Conservation (phyloP, 2,113 vertebrate species). For the Vicugna pacos region DNA sequence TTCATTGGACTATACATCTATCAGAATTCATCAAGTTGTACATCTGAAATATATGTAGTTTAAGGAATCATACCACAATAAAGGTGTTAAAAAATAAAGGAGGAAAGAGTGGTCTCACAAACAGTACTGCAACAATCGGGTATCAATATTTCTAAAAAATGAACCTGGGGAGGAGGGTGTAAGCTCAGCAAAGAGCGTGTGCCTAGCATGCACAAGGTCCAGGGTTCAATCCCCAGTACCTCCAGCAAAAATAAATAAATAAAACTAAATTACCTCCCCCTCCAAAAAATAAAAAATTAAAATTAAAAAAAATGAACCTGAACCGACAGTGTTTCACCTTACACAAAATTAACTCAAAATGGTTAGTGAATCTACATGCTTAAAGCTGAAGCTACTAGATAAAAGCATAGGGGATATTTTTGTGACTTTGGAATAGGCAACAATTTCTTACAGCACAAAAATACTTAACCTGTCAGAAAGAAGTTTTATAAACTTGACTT, state of each 20-base stretch:
- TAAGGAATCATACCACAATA: too few relatives aligned
- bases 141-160: neutral
- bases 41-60: too few relatives aligned
- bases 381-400: neutral
- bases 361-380: neutral
- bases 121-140: neutral
- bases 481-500: neutral
- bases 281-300: too few relatives aligned
- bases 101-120: neutral
- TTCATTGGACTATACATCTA: too few relatives aligned
- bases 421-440: neutral
- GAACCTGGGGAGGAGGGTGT: too few relatives aligned
- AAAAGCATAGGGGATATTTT: neutral
- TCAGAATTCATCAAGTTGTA: too few relatives aligned
- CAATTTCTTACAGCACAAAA: constrained; percentile 40
- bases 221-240: too few relatives aligned
- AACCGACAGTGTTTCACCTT: neutral
- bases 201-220: too few relatives aligned
- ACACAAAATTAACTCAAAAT: neutral
- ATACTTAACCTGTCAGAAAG: neutral
- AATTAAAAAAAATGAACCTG: neutral
- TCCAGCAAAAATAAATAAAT: too few relatives aligned
- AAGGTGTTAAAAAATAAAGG: neutral
- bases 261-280: too few relatives aligned
- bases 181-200: too few relatives aligned